Evolutionary conservation across 2,113 vertebrate genomes (phyloP).

Genomic region (Alligator mississippiensis): DNA sequence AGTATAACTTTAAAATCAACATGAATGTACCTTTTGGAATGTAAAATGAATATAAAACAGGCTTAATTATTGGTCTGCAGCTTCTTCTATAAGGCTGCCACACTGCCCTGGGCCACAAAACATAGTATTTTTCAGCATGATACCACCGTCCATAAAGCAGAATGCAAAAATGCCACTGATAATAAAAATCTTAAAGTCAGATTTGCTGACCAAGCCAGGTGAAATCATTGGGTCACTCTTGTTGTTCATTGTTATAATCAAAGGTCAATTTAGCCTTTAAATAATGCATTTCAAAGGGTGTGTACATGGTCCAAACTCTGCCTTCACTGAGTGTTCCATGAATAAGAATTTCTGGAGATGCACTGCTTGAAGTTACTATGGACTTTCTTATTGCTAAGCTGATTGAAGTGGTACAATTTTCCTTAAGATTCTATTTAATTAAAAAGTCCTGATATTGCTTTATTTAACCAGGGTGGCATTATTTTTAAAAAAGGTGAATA

Average conservation of each 20-base stretch:
- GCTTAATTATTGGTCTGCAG: accelerated
- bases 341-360: neutral
- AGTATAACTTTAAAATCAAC: neutral
- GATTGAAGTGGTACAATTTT: neutral
- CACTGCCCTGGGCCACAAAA: accelerated
- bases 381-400: no score
- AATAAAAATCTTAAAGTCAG: neutral
- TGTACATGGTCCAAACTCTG: neutral
- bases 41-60: neutral
- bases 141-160: neutral
- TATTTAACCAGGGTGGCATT: neutral
- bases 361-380: neutral
- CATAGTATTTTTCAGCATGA: neutral
- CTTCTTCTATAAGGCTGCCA: slow-evolving; percentile 31
- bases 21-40: neutral
- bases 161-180: neutral
- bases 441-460: neutral
- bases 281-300: neutral
- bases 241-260: neutral
- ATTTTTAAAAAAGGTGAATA: neutral
- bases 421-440: neutral
- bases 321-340: neutral
- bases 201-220: no score
- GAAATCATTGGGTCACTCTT: accelerated
- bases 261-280: neutral